Evolutionary conservation across 2,797 vertebrate genomes (phyloP).

Genomic region (Lagodon rhomboides): DNA sequence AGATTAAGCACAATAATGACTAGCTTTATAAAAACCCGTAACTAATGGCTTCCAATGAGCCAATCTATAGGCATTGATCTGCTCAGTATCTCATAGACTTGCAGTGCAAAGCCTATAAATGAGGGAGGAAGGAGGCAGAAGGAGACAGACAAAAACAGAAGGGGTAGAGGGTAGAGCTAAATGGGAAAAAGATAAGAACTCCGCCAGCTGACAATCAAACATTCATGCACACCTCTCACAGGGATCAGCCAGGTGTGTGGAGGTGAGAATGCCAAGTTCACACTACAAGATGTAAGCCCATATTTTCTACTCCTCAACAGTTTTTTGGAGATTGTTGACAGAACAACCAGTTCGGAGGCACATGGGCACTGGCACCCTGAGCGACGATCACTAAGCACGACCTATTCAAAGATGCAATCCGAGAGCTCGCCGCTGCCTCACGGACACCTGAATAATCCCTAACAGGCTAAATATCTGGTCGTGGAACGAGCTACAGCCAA

Average conservation of each 20-base stretch:
- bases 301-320: no score
- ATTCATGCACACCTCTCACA: background rate
- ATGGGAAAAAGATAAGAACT: slow-evolving; percentile 23
- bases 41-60: slow-evolving; percentile 92
- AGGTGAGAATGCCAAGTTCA: background rate
- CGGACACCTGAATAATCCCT: no score
- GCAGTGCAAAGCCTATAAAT: slow-evolving; percentile 73
- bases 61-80: slow-evolving; percentile 93
- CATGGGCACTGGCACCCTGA: no score
- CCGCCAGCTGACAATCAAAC: background rate
- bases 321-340: no score
- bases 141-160: slow-evolving; percentile 30
- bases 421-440: no score
- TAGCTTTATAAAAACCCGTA: slow-evolving; percentile 91
- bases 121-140: slow-evolving; percentile 50
- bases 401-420: no score
- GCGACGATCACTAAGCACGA: no score
- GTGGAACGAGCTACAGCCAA: no score
- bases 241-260: background rate
- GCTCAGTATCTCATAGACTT: slow-evolving; percentile 86
- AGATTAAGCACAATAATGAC: slow-evolving; percentile 96
- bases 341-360: no score
- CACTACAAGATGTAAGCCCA: no score
- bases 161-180: slow-evolving; percentile 1
- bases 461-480: no score